Base-by-base conservation (phyloP, 2,888 invertebrate genomes). In the Chloroclysta siterata region DNA sequence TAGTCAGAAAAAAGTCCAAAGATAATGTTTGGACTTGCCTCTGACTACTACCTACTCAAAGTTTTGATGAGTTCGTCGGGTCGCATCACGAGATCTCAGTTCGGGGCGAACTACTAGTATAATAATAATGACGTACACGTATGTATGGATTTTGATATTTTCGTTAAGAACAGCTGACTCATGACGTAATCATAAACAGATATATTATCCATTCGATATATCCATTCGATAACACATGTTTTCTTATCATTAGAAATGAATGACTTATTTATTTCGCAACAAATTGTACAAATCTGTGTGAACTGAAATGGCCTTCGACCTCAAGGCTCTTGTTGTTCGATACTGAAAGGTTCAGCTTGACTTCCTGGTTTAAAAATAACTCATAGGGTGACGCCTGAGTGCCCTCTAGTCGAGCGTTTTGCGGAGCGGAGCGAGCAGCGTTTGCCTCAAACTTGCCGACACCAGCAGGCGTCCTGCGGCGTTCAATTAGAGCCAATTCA, bases 201-300 rank as follows among this genome's bases (percentile, higher is more conserved):
- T n/a, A 63, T 58, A 58, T n/a, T 39, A 65, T 68, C 58, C 63
- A 68, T 55, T 46, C 11, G 17, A 63, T 58, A 58, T 39, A 65
- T 68, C 58, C 63, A 68, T 55, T 46, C 11, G 17, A 48, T n/a
- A 47, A 50, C 63, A 63, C 58, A 58, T 62, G 58, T 50, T 50
- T 56, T 39, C 39, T 61, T 15, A 56, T 58, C 50, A 50, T 14
- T 50, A 50, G 48, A 48, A 48, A 48, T 28, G 48, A 1, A 13
- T n/a, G 13, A 8, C 8, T 44, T 44, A 44, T 17, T 44, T 17
- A 17, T 15, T 17, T 44, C 17, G 44, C 10, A 44, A 44, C 46
- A 46, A 46, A 46, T 14, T 46, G 14, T 15, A 17, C 11, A 46
- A 46, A 4, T 11, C 11, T 39, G 36, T 46, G 14, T 17, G 15